A percentile compares a stretch with the other conserved stretches of the same genome.
phyloP scores from a whole-genome alignment of 1,140 invertebrate genomes.

The Colletes latitarsis region DNA sequence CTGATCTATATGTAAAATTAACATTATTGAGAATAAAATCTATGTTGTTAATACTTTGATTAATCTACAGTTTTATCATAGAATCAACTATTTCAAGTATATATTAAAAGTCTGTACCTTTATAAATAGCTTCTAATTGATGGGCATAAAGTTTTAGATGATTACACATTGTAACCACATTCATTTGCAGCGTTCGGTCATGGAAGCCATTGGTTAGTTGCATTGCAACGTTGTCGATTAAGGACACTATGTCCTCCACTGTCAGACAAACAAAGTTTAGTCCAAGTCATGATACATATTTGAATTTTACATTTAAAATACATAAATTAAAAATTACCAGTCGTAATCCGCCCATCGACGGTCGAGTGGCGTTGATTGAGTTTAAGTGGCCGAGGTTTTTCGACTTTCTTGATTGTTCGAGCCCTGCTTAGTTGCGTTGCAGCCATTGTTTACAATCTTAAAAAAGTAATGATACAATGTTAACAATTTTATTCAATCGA shows the following conservation, averaged over 20 bases:
- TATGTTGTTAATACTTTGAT: conserved; percentile 67
- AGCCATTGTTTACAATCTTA: conserved; percentile 72
- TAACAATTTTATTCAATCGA: background rate
- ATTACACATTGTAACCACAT: conserved; percentile 85
- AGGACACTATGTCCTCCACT: conserved; percentile 87
- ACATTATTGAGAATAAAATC: background rate
- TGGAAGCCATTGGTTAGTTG: conserved; percentile 85
- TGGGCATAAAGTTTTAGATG: conserved; percentile 88
- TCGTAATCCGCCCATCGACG: conserved; percentile 79
- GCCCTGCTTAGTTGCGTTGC: conserved; percentile 76
- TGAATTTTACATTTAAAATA: background rate
- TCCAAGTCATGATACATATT: conserved; percentile 32
- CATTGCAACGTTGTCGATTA: conserved; percentile 86
- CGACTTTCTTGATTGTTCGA: conserved; percentile 85
- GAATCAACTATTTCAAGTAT: conserved; percentile 27
- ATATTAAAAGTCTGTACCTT: conserved; percentile 81
- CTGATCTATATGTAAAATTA: conserved; percentile 79
- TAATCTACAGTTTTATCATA: conserved; percentile 25
- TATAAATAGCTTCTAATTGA: conserved; percentile 88
- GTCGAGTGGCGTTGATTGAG: conserved; percentile 76
- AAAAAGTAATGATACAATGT: conserved; percentile 12
- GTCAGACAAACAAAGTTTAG: conserved; percentile 59
- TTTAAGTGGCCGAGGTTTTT: conserved; percentile 88
- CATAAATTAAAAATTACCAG: conserved; percentile 64
- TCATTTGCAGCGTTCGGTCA: conserved; percentile 83